Evolutionary conservation across 2,888 invertebrate species (phyloP).

Genomic region (Zaprionus lineosus): DNA sequence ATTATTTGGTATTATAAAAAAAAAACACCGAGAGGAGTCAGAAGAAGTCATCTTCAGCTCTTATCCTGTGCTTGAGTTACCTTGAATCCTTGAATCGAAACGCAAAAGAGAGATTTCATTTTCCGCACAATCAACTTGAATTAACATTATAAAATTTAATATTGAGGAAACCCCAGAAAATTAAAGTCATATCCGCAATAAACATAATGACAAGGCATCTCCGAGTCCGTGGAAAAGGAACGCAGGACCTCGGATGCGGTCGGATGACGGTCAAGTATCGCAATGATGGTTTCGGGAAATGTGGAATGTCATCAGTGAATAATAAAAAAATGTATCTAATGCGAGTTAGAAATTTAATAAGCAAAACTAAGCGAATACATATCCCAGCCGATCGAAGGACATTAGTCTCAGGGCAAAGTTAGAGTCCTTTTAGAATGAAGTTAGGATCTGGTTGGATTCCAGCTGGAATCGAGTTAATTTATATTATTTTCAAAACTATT

Average conservation of each 20-base stretch:
- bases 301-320: no score
- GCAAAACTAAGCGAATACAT: no score
- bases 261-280: no score
- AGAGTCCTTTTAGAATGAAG: no score
- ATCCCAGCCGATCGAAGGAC: no score
- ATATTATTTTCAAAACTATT: slow-evolving; percentile 44
- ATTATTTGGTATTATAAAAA: slow-evolving; percentile 55
- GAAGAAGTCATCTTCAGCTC: slow-evolving; percentile 54
- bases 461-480: slow-evolving; percentile 10
- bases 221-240: not conserved
- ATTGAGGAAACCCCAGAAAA: slow-evolving; percentile 57
- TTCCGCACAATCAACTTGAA: slow-evolving; percentile 66
- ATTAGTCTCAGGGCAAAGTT: no score
- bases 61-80: no score
- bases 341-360: no score
- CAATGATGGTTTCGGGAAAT: no score
- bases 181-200: slow-evolving; percentile 62
- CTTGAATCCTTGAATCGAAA: slow-evolving; percentile 30
- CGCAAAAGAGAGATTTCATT: slow-evolving; percentile 46
- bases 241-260: not conserved
- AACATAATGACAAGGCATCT: slow-evolving; percentile 47
- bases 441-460: slow-evolving; percentile 1
- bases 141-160: slow-evolving; percentile 58
- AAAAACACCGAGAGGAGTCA: slow-evolving; percentile 53
- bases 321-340: no score